Conservation (phyloP, 2,797 vertebrate genomes). For the Leptatherina wallacei region DNA sequence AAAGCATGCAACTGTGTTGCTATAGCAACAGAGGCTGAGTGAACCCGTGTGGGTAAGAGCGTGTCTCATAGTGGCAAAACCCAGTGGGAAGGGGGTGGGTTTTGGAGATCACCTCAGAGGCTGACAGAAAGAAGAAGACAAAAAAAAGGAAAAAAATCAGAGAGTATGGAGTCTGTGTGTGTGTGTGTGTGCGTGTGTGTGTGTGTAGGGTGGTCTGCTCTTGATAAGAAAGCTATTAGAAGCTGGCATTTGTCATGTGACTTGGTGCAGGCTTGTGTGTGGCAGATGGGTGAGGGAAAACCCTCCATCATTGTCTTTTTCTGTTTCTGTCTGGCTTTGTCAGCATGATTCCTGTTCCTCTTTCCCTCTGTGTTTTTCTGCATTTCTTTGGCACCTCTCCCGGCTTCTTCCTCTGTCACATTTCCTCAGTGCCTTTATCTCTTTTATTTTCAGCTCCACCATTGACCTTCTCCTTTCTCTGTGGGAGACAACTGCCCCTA, state of each 20-base stretch:
- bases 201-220: slow-evolving; percentile 19
- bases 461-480: slow-evolving; percentile 56
- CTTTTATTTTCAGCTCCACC: slow-evolving; percentile 25
- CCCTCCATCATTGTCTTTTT: slow-evolving; percentile 52
- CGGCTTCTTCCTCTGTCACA: slow-evolving; percentile 14
- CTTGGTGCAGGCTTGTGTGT: slow-evolving; percentile 22
- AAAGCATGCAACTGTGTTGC: slow-evolving; percentile 66
- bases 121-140: slow-evolving; percentile 33
- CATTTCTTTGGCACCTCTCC: slow-evolving; percentile 10
- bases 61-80: slow-evolving; percentile 55
- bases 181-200: slow-evolving; percentile 10
- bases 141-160: neutral
- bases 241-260: slow-evolving; percentile 51
- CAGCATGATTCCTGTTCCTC: slow-evolving; percentile 19
- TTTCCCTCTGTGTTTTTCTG: neutral
- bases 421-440: slow-evolving; percentile 21
- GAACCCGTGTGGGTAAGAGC: slow-evolving; percentile 52
- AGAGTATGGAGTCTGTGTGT: neutral
- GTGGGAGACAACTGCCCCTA: slow-evolving; percentile 31
- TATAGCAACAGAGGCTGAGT: slow-evolving; percentile 74
- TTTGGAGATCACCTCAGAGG: slow-evolving; percentile 24
- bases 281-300: slow-evolving; percentile 36
- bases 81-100: slow-evolving; percentile 18
- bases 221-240: slow-evolving; percentile 38
- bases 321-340: slow-evolving; percentile 34